Conservation (phyloP, 1,140 invertebrate species). For the Xylocopa sonorina region DNA sequence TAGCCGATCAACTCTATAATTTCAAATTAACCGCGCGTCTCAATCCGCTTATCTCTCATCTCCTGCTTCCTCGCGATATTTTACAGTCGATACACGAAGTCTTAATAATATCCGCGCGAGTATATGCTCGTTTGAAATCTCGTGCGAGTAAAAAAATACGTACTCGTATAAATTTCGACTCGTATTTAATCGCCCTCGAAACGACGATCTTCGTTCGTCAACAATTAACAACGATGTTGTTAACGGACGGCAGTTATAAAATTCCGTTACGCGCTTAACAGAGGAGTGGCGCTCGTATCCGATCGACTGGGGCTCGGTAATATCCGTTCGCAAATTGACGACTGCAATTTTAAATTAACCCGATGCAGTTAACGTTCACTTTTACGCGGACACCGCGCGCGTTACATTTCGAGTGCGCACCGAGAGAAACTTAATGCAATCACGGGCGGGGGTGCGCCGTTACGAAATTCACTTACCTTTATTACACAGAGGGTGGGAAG, state of each 20-base stretch:
- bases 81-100: background rate
- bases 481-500: constrained; percentile 10
- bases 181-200: too few species aligned
- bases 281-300: background rate
- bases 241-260: constrained; percentile 13
- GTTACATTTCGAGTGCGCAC: constrained; percentile 15
- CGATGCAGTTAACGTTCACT: constrained; percentile 18
- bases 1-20: background rate
- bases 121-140: too few species aligned
- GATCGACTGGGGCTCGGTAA: background rate
- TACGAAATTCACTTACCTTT: constrained; percentile 43
- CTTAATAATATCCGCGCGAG: constrained; percentile 22
- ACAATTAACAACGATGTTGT: constrained; percentile 4
- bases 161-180: too few species aligned
- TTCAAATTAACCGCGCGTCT: constrained; percentile 31
- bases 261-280: constrained; percentile 13
- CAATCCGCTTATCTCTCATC: background rate
- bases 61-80: background rate
- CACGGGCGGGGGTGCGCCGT: constrained; percentile 10
- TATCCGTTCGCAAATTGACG: constrained; percentile 11
- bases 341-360: constrained; percentile 45
- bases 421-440: background rate
- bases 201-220: background rate
- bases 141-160: too few species aligned
- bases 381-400: constrained; percentile 6